Evolutionary conservation across 2,113 vertebrate genomes (phyloP), one percentile per base, ranked within the genome.

Genomic region (Fulmarus glacialis): DNA sequence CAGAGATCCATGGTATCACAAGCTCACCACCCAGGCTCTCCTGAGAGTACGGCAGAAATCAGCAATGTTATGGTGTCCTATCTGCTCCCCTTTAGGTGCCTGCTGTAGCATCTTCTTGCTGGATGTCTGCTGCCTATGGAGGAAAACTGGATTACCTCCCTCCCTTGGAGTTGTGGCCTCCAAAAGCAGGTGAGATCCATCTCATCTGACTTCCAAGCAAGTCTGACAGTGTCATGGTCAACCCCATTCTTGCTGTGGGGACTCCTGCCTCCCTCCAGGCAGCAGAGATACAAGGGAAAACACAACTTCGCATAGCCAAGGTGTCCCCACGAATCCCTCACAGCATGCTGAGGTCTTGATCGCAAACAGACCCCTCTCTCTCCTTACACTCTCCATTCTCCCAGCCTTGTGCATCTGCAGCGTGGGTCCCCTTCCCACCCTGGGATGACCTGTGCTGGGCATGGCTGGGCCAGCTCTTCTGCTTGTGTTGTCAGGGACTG

Each of bases 21-120:
- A 80, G 19, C 19, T 85, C 47, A 14, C 16, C 24, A 26, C 15
- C 16, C 6, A 22, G 34, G 19, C 8, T 38, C 22, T 58, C 38
- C 13, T 1, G 4, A 19, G 30, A 7, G 22, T 2, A 48, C 30
- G n/a, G 60, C n/a, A 79, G n/a, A 32, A 67, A 73, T 13, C 32
- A 47, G 29, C 0, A 1, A 19, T 0, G 15, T 6, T 23, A 2
- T 8, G 12, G 23, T 34, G 11, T 48, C n/a, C 36, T 43, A 24
- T 40, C 34, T 64, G 15, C 21, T 84, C 26, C 22, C 23, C 27
- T 55, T 60, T 19, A 32, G 50, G 17, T 38, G 12, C 30, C 63
- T 60, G 20, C 21, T 34, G 26, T 4, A 58, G 6, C n/a, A 30
- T 18, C 14, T 68, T 62, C 47, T 68, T 56, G 19, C 9, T 81